phyloP scores from a whole-genome alignment of 2,113 vertebrate genomes.

The Hepsetus odoe region DNA sequence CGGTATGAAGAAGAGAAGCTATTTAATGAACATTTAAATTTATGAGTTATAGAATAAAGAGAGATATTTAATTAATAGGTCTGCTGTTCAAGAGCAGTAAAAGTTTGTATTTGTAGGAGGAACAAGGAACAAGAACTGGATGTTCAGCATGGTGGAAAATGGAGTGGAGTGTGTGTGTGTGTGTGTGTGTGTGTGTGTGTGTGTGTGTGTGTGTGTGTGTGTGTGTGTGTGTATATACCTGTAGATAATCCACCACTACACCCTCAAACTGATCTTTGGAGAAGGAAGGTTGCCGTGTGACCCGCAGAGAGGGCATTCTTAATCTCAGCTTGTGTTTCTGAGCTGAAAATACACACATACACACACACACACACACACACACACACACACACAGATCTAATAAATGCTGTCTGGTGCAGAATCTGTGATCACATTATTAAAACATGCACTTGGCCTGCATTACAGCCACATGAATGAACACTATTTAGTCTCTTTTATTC shows the following conservation, averaged over 20 bases:
- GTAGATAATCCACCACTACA: slow-evolving; percentile 86
- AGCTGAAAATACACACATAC: slow-evolving; percentile 69
- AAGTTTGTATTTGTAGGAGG: too few species aligned
- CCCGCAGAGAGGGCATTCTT: slow-evolving; percentile 82
- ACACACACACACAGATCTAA: background rate
- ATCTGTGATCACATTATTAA: too few species aligned
- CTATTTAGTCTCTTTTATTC: background rate
- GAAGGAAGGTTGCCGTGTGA: slow-evolving; percentile 76
- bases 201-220: background rate
- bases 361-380: background rate
- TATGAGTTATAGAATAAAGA: too few species aligned
- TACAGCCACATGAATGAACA: too few species aligned
- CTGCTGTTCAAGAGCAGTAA: too few species aligned
- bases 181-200: background rate
- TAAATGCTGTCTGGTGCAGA: too few species aligned
- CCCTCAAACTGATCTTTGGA: slow-evolving; percentile 87
- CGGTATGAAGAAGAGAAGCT: too few species aligned
- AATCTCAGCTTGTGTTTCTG: slow-evolving; percentile 82
- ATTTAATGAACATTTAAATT: too few species aligned
- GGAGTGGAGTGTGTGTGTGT: too few species aligned
- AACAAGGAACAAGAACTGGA: too few species aligned
- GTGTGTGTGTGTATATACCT: slow-evolving; percentile 68
- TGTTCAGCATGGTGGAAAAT: background rate
- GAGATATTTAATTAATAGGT: too few species aligned
- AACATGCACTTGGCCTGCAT: too few species aligned